Evolutionary conservation across 1,140 invertebrate genomes (phyloP).

Genomic region (Tribolium madens): DNA sequence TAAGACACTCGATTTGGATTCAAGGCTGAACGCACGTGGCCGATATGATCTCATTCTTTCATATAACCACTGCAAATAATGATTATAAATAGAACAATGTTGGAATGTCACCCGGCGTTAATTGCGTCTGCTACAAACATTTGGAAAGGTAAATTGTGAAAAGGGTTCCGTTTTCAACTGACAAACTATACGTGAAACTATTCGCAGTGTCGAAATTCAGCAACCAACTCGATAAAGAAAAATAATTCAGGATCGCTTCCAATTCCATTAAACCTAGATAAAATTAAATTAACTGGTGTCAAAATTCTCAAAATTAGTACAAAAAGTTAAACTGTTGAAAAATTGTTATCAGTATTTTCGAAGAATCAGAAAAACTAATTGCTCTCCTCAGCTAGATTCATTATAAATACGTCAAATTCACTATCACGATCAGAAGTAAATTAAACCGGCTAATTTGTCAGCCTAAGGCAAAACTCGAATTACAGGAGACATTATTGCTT

Average conservation of each 20-base stretch:
- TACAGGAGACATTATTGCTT: slow-evolving; percentile 44
- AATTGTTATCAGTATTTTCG: not conserved
- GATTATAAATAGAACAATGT: slow-evolving; percentile 31
- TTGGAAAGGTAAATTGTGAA: slow-evolving; percentile 4
- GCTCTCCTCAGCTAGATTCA: slow-evolving; percentile 43
- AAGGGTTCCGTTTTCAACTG: slow-evolving; percentile 28
- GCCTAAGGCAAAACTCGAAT: slow-evolving; percentile 55
- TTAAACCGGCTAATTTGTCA: slow-evolving; percentile 60
- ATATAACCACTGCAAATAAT: slow-evolving; percentile 2
- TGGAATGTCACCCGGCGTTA: slow-evolving; percentile 18
- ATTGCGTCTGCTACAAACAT: slow-evolving; percentile 6
- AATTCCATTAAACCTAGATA: not conserved
- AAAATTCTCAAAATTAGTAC: too few species aligned
- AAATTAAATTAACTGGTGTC: not conserved
- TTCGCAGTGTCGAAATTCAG: not conserved
- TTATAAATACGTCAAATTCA: slow-evolving; percentile 43
- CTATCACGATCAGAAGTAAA: slow-evolving; percentile 61
- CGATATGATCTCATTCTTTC: slow-evolving; percentile 29
- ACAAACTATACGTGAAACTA: slow-evolving; percentile 34
- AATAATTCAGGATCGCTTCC: not conserved
- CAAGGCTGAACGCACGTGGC: slow-evolving; percentile 14
- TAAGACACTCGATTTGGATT: slow-evolving; percentile 10
- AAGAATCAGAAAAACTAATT: slow-evolving; percentile 51
- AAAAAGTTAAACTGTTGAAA: too few species aligned
- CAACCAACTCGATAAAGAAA: not conserved